These are phyloP conservation scores for Ametastegia equiseti DNA, from an alignment of 2,888 invertebrate species.

Conservation along the genomic window DNA sequence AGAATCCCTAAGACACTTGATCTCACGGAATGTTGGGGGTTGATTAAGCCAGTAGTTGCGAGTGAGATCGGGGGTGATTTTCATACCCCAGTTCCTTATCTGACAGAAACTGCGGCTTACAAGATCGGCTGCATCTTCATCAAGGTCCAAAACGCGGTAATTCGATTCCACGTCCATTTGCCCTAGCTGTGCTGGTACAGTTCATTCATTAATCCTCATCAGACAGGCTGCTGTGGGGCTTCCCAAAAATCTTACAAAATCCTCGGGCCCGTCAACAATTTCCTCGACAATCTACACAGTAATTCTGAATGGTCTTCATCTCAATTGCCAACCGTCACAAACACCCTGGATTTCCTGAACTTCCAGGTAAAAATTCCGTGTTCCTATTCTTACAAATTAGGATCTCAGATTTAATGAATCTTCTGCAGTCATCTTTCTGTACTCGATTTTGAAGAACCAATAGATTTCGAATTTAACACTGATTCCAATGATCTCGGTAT, in stretches of 20 bases:
- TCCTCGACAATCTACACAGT: slow-evolving; percentile 49
- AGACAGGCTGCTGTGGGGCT: slow-evolving; percentile 54
- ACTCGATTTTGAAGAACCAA: too few species aligned
- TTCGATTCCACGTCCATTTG: not conserved
- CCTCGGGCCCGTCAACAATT: slow-evolving; percentile 63
- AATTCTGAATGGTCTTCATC: slow-evolving; percentile 56
- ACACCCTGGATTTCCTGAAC: slow-evolving; percentile 53
- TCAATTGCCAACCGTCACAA: slow-evolving; percentile 56
- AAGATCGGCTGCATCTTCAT: slow-evolving; percentile 66
- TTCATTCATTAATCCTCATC: not conserved
- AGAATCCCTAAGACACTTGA: slow-evolving; percentile 48
- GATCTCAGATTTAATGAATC: too few species aligned
- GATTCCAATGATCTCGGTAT: not conserved
- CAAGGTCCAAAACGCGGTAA: slow-evolving; percentile 53
- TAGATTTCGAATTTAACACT: not conserved
- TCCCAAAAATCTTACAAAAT: slow-evolving; percentile 54
- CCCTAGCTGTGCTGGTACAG: too few species aligned
- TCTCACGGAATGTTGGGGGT: slow-evolving; percentile 59
- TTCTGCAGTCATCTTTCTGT: too few species aligned
- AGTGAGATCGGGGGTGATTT: slow-evolving; percentile 58
- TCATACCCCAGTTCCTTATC: slow-evolving; percentile 61
- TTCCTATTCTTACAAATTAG: too few species aligned
- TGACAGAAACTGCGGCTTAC: slow-evolving; percentile 63
- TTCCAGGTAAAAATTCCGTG: slow-evolving; percentile 57
- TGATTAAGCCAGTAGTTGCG: slow-evolving; percentile 57